Conservation (phyloP, 2,797 vertebrate genomes). For the Telmatherina bonti region DNA sequence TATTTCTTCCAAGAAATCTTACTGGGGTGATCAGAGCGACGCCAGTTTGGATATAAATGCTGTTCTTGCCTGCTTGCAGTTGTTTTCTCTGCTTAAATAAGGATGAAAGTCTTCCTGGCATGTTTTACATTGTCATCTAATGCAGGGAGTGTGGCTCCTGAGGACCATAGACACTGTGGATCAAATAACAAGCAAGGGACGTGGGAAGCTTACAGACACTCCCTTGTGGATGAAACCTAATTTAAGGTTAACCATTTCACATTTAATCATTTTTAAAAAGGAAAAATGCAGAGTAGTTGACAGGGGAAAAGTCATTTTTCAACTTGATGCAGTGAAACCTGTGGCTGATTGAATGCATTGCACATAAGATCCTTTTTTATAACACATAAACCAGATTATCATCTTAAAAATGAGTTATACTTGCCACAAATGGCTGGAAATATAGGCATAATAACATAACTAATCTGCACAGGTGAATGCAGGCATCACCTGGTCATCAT, state of each 20-base stretch:
- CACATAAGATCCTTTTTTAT: not conserved
- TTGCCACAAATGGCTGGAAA: not conserved
- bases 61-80: conserved; percentile 4
- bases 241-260: conserved; percentile 35
- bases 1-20: conserved; percentile 5
- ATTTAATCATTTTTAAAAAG: conserved; percentile 20
- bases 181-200: conserved; percentile 41
- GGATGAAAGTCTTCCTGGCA: conserved; percentile 31
- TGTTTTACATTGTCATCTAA: conserved; percentile 51
- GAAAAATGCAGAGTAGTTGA: conserved; percentile 12
- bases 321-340: not conserved
- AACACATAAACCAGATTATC: not conserved
- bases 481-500: too few species aligned
- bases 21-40: not conserved
- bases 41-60: not conserved
- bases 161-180: conserved; percentile 18
- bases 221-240: conserved; percentile 17
- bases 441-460: not conserved
- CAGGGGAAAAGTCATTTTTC: not conserved
- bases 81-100: conserved; percentile 32
- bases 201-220: conserved; percentile 20
- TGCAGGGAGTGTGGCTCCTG: conserved; percentile 37
- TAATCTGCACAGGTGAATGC: too few species aligned
- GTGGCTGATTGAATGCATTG: not conserved
- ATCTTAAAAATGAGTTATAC: not conserved